Conservation (phyloP, 2,888 invertebrate genomes). For the Trachelus stipa region DNA sequence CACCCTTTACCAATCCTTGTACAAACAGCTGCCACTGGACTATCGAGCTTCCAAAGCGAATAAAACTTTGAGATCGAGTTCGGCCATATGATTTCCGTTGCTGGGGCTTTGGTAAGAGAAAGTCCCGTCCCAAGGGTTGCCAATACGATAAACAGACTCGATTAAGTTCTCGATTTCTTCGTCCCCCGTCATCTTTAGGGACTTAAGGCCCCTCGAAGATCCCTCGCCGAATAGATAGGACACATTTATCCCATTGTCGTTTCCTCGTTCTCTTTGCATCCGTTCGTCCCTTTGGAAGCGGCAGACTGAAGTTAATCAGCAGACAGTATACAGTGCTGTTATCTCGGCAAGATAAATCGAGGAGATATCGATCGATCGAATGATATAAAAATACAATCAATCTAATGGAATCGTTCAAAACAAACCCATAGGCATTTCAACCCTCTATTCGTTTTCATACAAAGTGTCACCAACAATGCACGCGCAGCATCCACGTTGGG, state of each 20-base stretch:
- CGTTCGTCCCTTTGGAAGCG: constrained; percentile 37
- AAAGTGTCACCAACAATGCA: neutral
- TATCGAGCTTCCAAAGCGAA: neutral
- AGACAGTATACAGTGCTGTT: constrained; percentile 37
- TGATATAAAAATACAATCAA: constrained; percentile 41
- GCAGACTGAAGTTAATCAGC: constrained; percentile 52
- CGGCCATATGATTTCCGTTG: neutral
- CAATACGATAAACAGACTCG: neutral
- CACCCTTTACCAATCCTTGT: neutral
- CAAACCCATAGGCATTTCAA: neutral
- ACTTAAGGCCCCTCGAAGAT: neutral
- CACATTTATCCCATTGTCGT: neutral
- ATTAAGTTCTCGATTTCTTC: neutral
- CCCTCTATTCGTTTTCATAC: neutral
- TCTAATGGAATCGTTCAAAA: neutral
- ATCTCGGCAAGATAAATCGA: constrained; percentile 55
- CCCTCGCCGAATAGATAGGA: neutral
- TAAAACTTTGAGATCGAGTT: neutral
- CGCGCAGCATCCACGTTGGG: neutral
- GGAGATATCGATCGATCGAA: constrained; percentile 56
- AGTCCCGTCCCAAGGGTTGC: neutral
- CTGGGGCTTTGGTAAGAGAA: neutral
- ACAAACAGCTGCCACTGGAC: neutral
- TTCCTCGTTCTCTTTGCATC: neutral
- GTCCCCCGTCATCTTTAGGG: neutral